These are phyloP conservation scores for Diarsia brunnea DNA, from an alignment of 2,888 invertebrate species.

Conservation along the genomic window DNA sequence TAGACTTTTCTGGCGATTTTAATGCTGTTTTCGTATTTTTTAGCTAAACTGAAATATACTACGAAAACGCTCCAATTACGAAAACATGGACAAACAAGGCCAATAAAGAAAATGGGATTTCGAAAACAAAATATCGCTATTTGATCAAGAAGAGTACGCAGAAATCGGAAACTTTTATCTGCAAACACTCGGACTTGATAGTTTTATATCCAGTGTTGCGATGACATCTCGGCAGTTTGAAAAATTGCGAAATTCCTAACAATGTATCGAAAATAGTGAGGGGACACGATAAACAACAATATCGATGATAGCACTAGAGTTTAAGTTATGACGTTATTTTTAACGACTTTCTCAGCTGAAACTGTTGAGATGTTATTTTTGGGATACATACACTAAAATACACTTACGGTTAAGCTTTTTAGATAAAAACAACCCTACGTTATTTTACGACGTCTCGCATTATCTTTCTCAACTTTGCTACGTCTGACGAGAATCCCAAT, in stretches of 20 bases:
- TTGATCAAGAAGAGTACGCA: constrained; percentile 23
- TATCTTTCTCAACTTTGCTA: constrained; percentile 54
- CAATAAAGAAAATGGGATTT: background rate
- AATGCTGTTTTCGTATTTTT: background rate
- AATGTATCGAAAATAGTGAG: constrained; percentile 59
- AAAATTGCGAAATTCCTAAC: constrained; percentile 70
- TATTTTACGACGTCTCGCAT: constrained; percentile 49
- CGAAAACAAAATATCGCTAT: constrained; percentile 5
- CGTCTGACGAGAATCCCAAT: constrained; percentile 56
- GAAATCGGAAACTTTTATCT: constrained; percentile 42
- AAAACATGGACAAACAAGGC: constrained; percentile 1
- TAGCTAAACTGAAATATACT: background rate
- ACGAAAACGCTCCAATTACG: background rate
- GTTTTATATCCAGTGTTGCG: constrained; percentile 58
- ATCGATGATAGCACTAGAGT: constrained; percentile 33
- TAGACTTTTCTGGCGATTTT: background rate
- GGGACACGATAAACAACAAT: constrained; percentile 34
- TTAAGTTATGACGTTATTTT: background rate
- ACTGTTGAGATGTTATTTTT: background rate
- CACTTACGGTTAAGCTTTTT: constrained; percentile 10
- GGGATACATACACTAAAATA: background rate
- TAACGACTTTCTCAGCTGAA: background rate
- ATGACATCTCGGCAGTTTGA: constrained; percentile 66
- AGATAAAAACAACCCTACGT: constrained; percentile 18
- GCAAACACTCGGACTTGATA: constrained; percentile 39